A percentile compares a stretch with the other conserved stretches of the same genome.
Evolutionary conservation across 2,888 invertebrate species (phyloP).

Genomic region (Hirtodrosophila trivittata): DNA sequence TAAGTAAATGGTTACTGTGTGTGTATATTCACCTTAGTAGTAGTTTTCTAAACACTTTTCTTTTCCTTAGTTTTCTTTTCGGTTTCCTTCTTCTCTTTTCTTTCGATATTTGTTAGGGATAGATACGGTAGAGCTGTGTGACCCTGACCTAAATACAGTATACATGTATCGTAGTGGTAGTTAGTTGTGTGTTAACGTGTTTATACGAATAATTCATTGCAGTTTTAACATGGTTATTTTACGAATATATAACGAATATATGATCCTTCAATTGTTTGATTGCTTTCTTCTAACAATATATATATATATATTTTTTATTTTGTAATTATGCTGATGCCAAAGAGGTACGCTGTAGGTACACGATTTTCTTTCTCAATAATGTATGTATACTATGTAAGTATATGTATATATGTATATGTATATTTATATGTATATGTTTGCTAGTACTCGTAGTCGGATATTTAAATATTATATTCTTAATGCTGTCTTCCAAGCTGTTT

Average conservation of each 20-base stretch:
- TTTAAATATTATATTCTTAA: background rate
- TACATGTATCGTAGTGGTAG: no score
- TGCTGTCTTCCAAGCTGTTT: slow-evolving; percentile 20
- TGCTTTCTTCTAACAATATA: slow-evolving; percentile 28
- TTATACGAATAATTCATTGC: no score
- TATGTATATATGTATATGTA: slow-evolving; percentile 6
- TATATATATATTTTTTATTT: slow-evolving; percentile 10
- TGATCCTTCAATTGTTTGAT: no score
- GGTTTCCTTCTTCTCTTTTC: slow-evolving; percentile 1
- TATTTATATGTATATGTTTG: slow-evolving; percentile 9
- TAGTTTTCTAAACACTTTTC: slow-evolving; percentile 65
- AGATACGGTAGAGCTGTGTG: no score
- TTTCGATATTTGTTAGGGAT: background rate
- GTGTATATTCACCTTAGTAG: slow-evolving; percentile 67
- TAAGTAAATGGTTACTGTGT: slow-evolving; percentile 24
- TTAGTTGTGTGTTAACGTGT: no score
- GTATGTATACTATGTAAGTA: slow-evolving; percentile 3
- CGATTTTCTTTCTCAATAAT: slow-evolving; percentile 21
- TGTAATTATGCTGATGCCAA: slow-evolving; percentile 16
- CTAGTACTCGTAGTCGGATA: background rate
- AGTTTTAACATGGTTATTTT: no score
- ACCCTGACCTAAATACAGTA: no score
- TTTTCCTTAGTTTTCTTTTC: background rate
- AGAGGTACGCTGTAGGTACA: slow-evolving; percentile 66
- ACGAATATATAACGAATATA: no score